Conservation (phyloP, 2,797 vertebrate species). For the Stomatorhinus walkeri region DNA sequence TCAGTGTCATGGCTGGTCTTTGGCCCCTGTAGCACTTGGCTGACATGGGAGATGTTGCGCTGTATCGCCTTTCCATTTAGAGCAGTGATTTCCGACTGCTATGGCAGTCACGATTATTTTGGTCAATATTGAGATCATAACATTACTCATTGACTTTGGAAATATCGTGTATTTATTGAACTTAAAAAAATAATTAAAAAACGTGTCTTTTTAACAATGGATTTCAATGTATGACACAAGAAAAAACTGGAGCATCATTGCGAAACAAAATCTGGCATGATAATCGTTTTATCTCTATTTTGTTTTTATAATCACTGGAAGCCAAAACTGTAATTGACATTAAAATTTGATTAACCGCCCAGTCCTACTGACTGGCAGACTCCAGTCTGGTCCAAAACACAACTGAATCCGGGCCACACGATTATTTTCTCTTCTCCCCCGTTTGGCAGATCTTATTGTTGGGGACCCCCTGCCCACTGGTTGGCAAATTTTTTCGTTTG, state of each 20-base stretch:
- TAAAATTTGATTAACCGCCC: background rate
- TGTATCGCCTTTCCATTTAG: background rate
- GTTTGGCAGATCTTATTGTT: background rate
- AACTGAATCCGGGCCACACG: background rate
- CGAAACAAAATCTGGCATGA: background rate
- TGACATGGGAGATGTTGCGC: background rate
- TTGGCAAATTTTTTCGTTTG: background rate
- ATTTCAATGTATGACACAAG: background rate
- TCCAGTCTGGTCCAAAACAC: background rate
- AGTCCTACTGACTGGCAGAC: background rate
- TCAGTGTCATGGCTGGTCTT: background rate
- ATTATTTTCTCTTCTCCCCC: background rate
- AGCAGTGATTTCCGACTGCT: background rate
- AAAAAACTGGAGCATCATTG: background rate
- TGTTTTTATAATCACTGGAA: background rate
- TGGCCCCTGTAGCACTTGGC: background rate
- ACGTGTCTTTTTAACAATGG: background rate
- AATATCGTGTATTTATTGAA: background rate
- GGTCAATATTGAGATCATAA: background rate
- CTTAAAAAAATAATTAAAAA: background rate
- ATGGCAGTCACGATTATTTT: background rate
- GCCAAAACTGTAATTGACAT: background rate
- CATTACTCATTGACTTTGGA: background rate
- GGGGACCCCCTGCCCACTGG: background rate
- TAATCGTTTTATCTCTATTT: background rate